phyloP scores from a whole-genome alignment of 1,140 invertebrate genomes.

The Fopius arisanus region DNA sequence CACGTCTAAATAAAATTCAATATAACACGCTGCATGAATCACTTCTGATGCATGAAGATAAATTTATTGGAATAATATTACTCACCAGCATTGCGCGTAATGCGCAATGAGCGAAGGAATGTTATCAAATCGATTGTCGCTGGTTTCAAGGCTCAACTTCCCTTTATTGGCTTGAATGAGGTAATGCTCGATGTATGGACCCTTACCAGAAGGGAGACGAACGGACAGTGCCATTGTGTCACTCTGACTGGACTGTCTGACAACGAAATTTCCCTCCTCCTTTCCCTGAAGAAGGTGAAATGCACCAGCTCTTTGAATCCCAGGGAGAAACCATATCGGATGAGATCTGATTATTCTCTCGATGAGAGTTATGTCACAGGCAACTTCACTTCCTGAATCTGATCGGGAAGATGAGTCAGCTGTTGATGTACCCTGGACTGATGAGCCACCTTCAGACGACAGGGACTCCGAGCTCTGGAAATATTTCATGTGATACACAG shows the following conservation, averaged over 20 bases:
- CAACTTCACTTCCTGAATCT: slow-evolving; percentile 57
- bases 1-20: not conserved
- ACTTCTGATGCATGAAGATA: too few relatives aligned
- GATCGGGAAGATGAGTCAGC: slow-evolving; percentile 54
- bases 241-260: slow-evolving; percentile 90
- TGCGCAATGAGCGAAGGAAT: slow-evolving; percentile 91
- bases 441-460: slow-evolving; percentile 54
- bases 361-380: slow-evolving; percentile 83
- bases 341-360: slow-evolving; percentile 90
- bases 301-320: slow-evolving; percentile 90
- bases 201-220: slow-evolving; percentile 82
- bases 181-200: slow-evolving; percentile 94
- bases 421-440: slow-evolving; percentile 46
- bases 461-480: slow-evolving; percentile 60
- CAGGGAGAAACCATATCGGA: slow-evolving; percentile 94
- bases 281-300: slow-evolving; percentile 93
- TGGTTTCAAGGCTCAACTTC: slow-evolving; percentile 88
- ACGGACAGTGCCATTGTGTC: slow-evolving; percentile 95
- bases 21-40: too few relatives aligned
- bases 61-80: slow-evolving; percentile 27
- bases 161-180: slow-evolving; percentile 86
- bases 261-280: slow-evolving; percentile 93
- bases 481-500: not conserved
- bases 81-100: slow-evolving; percentile 91
- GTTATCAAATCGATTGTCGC: slow-evolving; percentile 89